Evolutionary conservation across 2,797 vertebrate species (phyloP).

Genomic region (Brachyrhaphis roseni): DNA sequence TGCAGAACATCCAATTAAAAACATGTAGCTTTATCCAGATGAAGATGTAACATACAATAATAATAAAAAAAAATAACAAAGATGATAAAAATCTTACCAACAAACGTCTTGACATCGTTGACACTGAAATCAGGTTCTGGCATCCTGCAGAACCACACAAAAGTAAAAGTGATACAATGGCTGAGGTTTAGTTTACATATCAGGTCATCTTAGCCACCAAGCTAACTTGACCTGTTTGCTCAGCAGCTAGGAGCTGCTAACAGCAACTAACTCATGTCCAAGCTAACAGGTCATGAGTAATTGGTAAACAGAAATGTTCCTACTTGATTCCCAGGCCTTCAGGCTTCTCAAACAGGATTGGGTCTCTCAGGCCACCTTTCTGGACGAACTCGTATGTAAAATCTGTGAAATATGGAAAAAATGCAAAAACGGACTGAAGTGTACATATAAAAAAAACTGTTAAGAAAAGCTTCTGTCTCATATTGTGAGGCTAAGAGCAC

Average conservation of each 20-base stretch:
- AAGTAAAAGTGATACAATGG: not conserved
- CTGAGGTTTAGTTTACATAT: not conserved
- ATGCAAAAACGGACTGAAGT: not conserved
- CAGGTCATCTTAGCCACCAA: not conserved
- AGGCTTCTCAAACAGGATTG: constrained; percentile 91
- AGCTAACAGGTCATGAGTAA: no score
- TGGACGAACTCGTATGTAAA: constrained; percentile 93
- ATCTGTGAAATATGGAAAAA: constrained; percentile 74
- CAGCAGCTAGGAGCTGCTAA: no score
- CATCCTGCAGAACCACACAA: constrained; percentile 84
- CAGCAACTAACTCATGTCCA: no score
- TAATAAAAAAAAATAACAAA: not conserved
- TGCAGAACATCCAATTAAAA: not conserved
- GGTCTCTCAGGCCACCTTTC: constrained; percentile 90
- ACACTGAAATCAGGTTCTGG: constrained; percentile 93
- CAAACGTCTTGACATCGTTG: constrained; percentile 93
- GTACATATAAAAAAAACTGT: not conserved
- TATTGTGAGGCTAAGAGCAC: no score
- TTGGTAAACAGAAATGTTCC: constrained; percentile 23
- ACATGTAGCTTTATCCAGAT: not conserved
- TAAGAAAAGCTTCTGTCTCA: not conserved
- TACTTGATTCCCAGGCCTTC: constrained; percentile 96
- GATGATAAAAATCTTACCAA: constrained; percentile 83
- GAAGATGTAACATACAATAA: not conserved
- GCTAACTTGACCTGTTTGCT: no score